These are phyloP conservation scores for Lipophrys pholis DNA, from an alignment of 2,113 vertebrate species.

Conservation along the genomic window DNA sequence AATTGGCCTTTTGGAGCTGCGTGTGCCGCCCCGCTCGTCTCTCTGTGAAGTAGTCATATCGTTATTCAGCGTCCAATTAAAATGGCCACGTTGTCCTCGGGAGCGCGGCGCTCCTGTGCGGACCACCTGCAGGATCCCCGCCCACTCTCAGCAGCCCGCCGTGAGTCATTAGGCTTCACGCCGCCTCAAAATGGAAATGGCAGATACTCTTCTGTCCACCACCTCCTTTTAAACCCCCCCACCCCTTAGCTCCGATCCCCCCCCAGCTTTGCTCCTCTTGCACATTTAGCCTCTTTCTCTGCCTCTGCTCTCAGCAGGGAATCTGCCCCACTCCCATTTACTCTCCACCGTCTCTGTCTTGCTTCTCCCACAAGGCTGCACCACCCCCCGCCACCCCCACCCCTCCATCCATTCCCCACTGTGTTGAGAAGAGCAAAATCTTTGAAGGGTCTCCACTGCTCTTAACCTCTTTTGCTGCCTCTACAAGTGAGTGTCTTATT, in stretches of 20 bases:
- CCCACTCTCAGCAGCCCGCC: constrained; percentile 53
- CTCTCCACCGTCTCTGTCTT: constrained; percentile 30
- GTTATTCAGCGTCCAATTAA: constrained; percentile 80
- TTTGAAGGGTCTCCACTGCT: constrained; percentile 55
- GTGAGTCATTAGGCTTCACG: constrained; percentile 68
- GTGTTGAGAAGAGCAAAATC: constrained; percentile 44
- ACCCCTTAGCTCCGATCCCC: constrained; percentile 35
- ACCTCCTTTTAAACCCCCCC: constrained; percentile 24
- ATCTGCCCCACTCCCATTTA: constrained; percentile 14
- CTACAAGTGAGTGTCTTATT: constrained; percentile 36
- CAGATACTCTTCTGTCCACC: constrained; percentile 34
- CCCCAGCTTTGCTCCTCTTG: constrained; percentile 39
- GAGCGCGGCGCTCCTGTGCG: constrained; percentile 52
- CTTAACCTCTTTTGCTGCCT: constrained; percentile 51
- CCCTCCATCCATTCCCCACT: constrained; percentile 28
- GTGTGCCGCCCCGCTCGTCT: constrained; percentile 46
- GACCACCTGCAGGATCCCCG: constrained; percentile 64
- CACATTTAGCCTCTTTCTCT: constrained; percentile 54
- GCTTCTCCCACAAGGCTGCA: constrained; percentile 14
- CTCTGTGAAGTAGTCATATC: constrained; percentile 63
- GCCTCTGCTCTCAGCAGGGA: constrained; percentile 48
- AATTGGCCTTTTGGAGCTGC: constrained; percentile 64
- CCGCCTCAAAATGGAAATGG: constrained; percentile 62
- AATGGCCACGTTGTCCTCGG: constrained; percentile 58
- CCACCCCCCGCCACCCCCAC: constrained; percentile 7